phyloP scores from a whole-genome alignment of 2,797 vertebrate genomes.

The Amblyopsis hoosieri region DNA sequence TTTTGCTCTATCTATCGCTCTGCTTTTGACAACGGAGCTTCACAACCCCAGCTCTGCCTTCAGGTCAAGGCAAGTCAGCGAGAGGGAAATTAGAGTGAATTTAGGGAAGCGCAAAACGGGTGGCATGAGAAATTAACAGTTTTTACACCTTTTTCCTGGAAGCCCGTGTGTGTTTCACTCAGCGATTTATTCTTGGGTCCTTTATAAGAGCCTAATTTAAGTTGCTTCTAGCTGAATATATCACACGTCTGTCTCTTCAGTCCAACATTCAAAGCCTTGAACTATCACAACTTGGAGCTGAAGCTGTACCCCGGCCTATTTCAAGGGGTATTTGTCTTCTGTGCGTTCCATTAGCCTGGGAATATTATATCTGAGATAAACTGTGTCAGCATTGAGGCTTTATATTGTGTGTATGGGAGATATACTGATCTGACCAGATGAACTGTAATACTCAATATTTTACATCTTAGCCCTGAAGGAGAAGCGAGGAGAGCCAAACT shows the following conservation, averaged over 20 bases:
- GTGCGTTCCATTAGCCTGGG: constrained; percentile 31
- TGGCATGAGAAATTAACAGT: too few species aligned
- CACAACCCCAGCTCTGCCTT: too few species aligned
- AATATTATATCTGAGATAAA: constrained; percentile 5
- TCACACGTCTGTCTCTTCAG: constrained; percentile 18
- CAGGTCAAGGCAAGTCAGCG: too few species aligned
- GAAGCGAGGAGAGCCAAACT: constrained; percentile 7
- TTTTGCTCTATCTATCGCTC: too few species aligned
- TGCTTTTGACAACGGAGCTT: too few species aligned
- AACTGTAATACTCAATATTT: constrained; percentile 41
- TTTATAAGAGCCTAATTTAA: too few species aligned
- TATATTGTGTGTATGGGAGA: constrained; percentile 23
- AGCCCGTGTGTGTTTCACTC: too few species aligned
- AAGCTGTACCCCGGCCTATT: constrained; percentile 11
- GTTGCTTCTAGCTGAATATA: not conserved
- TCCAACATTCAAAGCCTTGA: constrained; percentile 19
- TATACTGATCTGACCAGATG: constrained; percentile 22
- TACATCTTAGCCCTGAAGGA: constrained; percentile 26
- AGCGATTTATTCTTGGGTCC: too few species aligned
- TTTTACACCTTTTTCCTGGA: too few species aligned
- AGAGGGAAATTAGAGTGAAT: too few species aligned
- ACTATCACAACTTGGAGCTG: constrained; percentile 27
- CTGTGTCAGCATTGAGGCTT: constrained; percentile 15
- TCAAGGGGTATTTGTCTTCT: constrained; percentile 21
- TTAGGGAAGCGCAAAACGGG: too few species aligned